Evolutionary conservation across 2,113 vertebrate genomes (phyloP), one percentile per base, ranked within the genome.

Genomic region (Fulmarus glacialis): DNA sequence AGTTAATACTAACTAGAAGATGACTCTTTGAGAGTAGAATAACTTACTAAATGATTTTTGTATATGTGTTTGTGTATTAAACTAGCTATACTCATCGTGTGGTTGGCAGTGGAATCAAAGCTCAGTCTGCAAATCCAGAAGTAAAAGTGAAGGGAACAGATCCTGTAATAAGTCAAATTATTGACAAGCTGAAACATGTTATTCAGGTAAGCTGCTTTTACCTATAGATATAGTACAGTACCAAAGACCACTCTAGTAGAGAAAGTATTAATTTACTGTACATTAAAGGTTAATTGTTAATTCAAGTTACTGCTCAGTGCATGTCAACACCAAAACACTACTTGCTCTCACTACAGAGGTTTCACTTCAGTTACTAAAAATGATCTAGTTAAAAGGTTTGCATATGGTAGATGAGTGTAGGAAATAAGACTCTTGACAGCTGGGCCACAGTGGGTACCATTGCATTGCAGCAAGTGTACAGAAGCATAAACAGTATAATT

Each of bases 131-230:
- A 89, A 99, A 99, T 97, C 99, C 99, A 3, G 99, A 99, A 97
- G 98, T 99, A 67, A 99, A 98, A 98, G 99, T 99, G 95, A 99
- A 98, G 97, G 99, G 98, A 95, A 97, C 84, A 7, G 99, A 99
- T 93, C 98, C 99, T 8, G 96, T 99, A 67, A 99, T 99, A 95
- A 99, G 98, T 97, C 99, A 99, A 97, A 98, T 99, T 95, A 99
- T 99, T 85, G 99, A 99, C 98, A 99, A 99, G 97, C 98, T 99
- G 93, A 99, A 98, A 83, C 99, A 99, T 91, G 93, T 99, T 98
- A 99, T 98, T 98, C 99, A 99, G 99, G 99, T 99, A 98, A 98
- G 98, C 81, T 64, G 15, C 23, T 94, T 97, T 81, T 90, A 80
- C 30, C 29, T 89, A 30, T 64, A 56, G 38, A 55, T 36, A 43